Evolutionary conservation across 2,888 invertebrate species (phyloP), one percentile per base, ranked within the genome.

Genomic region (Thera obeliscata): DNA sequence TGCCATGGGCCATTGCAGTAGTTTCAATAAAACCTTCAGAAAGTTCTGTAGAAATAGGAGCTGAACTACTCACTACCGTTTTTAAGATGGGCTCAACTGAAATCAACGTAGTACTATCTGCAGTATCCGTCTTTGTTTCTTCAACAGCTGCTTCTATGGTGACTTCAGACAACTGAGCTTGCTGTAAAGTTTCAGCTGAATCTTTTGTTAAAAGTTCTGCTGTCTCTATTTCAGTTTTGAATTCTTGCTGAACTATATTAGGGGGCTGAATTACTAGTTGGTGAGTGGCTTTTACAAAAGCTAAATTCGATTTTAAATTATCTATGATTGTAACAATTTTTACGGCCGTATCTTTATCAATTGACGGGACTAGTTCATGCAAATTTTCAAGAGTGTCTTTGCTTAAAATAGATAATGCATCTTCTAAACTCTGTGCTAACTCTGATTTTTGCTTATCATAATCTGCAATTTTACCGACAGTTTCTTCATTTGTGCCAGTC

Each of bases 361-460:
- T 41, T n/a, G 43, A 56, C 12, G 74, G 73, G 0, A n/a, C 49
- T 9, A 75, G 48, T 36, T 78, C 73, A 64, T 68, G 56, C 49
- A 79, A 63, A 55, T 73, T 71, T 3, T 81, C 77, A 36, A 78
- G 43, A 22, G 75, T 60, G 11, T 76, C 41, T 69, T 75, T 74
- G 62, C 76, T 71, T 3, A 84, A 35, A 35, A 71, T 66, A 2
- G 72, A 65, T 46, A 85, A 64, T 61, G 80, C 73, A 60, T 71
- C 75, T 58, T 79, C 68, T 2, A 87, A 62, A 46, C 80, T 62
- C 55, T 78, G 74, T 8, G 73, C 73, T 50, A 84, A 54, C 54
- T 76, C 69, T 46, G 64, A 74, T 64, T 81, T 74, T 36, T 76
- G 67, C 64, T 69, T 69, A 56, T 71, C 69, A 35, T 74, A 62